A percentile compares a stretch with the other conserved stretches of the same genome.
Evolutionary conservation across 2,888 invertebrate species (phyloP).

Genomic region (Drymonia ruficornis): DNA sequence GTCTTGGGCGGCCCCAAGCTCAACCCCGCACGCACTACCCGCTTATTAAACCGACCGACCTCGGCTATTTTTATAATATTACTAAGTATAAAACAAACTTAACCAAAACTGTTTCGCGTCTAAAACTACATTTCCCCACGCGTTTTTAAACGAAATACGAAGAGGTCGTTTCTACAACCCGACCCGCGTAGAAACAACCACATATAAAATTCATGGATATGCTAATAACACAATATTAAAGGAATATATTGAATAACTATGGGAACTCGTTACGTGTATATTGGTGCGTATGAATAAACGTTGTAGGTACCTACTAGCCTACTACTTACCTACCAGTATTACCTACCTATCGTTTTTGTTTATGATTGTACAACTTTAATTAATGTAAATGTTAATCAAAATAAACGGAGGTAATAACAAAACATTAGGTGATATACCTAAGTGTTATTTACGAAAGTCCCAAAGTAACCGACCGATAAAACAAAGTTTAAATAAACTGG

Average conservation of each 20-base stretch:
- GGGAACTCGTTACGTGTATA: neutral
- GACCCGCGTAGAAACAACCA: slow-evolving; percentile 18
- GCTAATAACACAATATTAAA: slow-evolving; percentile 32
- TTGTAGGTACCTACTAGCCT: too few species aligned
- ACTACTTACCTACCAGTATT: too few species aligned
- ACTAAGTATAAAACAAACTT: slow-evolving; percentile 28
- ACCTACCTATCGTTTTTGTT: too few species aligned
- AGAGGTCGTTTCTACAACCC: slow-evolving; percentile 16
- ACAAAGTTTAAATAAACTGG: slow-evolving; percentile 7
- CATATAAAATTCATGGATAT: slow-evolving; percentile 39
- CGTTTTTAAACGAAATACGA: slow-evolving; percentile 27
- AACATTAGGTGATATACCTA: neutral
- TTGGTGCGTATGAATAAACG: too few species aligned
- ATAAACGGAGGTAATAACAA: neutral
- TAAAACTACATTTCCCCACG: slow-evolving; percentile 20
- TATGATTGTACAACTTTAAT: too few species aligned
- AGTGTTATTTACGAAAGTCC: neutral
- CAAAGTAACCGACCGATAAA: slow-evolving; percentile 10
- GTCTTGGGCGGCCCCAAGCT: slow-evolving; percentile 44
- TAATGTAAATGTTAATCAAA: too few species aligned
- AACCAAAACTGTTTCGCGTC: neutral
- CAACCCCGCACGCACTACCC: slow-evolving; percentile 50
- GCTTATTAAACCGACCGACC: slow-evolving; percentile 49
- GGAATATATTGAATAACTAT: slow-evolving; percentile 20
- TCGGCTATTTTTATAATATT: slow-evolving; percentile 49